phyloP scores from a whole-genome alignment of 1,140 invertebrate species.

The Dendroctonus valens region DNA sequence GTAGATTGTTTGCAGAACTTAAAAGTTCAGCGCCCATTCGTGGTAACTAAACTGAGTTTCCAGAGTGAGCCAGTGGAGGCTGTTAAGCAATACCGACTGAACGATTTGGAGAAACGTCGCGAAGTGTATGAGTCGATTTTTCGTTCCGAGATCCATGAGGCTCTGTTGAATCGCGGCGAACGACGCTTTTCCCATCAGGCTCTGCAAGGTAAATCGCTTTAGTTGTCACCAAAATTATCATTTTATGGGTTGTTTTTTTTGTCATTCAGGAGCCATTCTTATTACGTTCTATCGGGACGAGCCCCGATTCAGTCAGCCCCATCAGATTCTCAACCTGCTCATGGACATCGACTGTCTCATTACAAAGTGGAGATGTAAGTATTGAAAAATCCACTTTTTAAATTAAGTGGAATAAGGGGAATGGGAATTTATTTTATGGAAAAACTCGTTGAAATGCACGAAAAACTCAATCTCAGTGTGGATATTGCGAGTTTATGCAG shows the following conservation, averaged over 20 bases:
- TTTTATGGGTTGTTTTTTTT: slow-evolving; percentile 10
- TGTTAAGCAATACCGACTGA: slow-evolving; percentile 60
- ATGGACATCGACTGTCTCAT: slow-evolving; percentile 98
- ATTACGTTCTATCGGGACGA: slow-evolving; percentile 96
- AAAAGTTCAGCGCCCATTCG: neutral
- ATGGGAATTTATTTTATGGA: neutral
- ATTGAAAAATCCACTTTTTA: slow-evolving; percentile 3
- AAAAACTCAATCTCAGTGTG: too few relatives aligned
- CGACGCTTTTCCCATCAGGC: slow-evolving; percentile 86
- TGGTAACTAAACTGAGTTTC: slow-evolving; percentile 16
- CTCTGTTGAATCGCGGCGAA: slow-evolving; percentile 78
- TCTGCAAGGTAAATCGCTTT: slow-evolving; percentile 67
- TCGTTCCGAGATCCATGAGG: slow-evolving; percentile 77
- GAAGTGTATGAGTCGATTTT: slow-evolving; percentile 91
- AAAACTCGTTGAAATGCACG: too few relatives aligned
- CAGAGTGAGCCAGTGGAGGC: slow-evolving; percentile 61
- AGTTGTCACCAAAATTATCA: neutral
- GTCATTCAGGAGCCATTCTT: slow-evolving; percentile 64
- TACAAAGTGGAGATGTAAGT: slow-evolving; percentile 99
- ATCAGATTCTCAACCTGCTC: slow-evolving; percentile 88
- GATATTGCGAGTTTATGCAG: too few relatives aligned
- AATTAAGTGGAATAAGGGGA: neutral
- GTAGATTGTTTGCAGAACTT: neutral
- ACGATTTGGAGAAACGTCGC: slow-evolving; percentile 72
- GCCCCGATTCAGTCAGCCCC: slow-evolving; percentile 94